Conservation (phyloP, 2,888 invertebrate genomes). For the Bombyx huttoni region DNA sequence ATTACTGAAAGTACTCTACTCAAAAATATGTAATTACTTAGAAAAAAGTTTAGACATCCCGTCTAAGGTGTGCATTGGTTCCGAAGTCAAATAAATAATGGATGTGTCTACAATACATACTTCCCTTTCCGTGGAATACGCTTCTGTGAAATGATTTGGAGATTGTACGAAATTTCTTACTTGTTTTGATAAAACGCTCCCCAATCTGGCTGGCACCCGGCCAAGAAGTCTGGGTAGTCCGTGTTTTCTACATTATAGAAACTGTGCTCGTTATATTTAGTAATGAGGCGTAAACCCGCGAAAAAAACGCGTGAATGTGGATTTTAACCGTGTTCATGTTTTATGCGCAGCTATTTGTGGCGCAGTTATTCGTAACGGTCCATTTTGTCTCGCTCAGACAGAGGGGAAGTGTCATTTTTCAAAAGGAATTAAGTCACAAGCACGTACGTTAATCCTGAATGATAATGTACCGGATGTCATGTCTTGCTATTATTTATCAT, state of each 20-base stretch:
- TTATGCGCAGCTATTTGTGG: slow-evolving; percentile 32
- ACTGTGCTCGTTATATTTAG: slow-evolving; percentile 32
- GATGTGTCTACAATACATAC: slow-evolving; percentile 17
- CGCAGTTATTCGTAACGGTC: slow-evolving; percentile 23
- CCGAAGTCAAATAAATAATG: slow-evolving; percentile 15
- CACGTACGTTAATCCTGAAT: slow-evolving; percentile 25
- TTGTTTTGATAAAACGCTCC: slow-evolving; percentile 29
- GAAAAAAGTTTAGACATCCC: not conserved
- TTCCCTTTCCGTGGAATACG: slow-evolving; percentile 26
- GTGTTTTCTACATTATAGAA: slow-evolving; percentile 18
- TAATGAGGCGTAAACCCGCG: slow-evolving; percentile 28
- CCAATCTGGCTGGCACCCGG: slow-evolving; percentile 25
- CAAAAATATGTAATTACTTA: too few species aligned
- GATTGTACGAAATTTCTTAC: slow-evolving; percentile 25
- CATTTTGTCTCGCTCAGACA: slow-evolving; percentile 20
- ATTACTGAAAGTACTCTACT: too few species aligned
- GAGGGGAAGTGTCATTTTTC: slow-evolving; percentile 32
- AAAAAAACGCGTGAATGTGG: slow-evolving; percentile 25
- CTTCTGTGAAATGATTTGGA: slow-evolving; percentile 11
- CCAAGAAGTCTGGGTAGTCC: slow-evolving; percentile 23
- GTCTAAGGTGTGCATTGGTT: slow-evolving; percentile 1
- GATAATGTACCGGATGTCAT: slow-evolving; percentile 25
- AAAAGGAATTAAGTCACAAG: slow-evolving; percentile 28
- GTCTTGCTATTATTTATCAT: slow-evolving; percentile 4
- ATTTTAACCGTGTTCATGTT: slow-evolving; percentile 38